phyloP scores from a whole-genome alignment of 2,113 vertebrate species.

The Chaetodon auriga region DNA sequence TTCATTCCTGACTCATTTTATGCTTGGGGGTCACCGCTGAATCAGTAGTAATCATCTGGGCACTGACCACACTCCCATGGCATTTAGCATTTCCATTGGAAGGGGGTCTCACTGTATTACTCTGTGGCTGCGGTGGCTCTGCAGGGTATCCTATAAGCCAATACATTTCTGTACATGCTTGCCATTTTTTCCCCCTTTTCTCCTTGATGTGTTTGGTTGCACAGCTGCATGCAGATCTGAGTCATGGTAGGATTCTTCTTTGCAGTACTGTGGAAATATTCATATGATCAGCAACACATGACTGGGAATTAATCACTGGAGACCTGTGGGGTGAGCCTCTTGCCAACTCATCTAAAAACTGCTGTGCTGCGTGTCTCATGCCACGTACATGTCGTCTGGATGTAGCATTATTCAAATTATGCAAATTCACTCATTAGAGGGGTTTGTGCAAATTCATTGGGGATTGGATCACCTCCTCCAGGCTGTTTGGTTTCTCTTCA shows the following conservation, averaged over 20 bases:
- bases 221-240: conserved; percentile 73
- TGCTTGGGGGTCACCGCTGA: conserved; percentile 40
- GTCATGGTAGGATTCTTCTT: conserved; percentile 62
- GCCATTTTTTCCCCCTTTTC: conserved; percentile 21
- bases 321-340: conserved; percentile 51
- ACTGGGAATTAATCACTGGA: conserved; percentile 64
- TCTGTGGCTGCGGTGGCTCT: conserved; percentile 61
- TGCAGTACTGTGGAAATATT: conserved; percentile 67
- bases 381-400: conserved; percentile 45
- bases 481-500: conserved; percentile 40
- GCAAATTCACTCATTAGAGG: conserved; percentile 50
- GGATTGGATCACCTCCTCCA: conserved; percentile 36
- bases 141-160: conserved; percentile 54
- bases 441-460: conserved; percentile 38
- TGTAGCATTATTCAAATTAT: conserved; percentile 44
- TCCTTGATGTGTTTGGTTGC: conserved; percentile 52
- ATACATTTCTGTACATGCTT: conserved; percentile 26
- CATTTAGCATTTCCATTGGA: conserved; percentile 55
- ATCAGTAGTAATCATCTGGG: conserved; percentile 61
- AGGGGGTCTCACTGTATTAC: conserved; percentile 51
- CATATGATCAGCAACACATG: conserved; percentile 74
- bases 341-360: conserved; percentile 52
- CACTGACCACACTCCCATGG: conserved; percentile 52
- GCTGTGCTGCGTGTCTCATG: conserved; percentile 30
- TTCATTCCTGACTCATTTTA: conserved; percentile 47